Evolutionary conservation across 2,113 vertebrate genomes (phyloP).

Genomic region (Hiodon alosoides): DNA sequence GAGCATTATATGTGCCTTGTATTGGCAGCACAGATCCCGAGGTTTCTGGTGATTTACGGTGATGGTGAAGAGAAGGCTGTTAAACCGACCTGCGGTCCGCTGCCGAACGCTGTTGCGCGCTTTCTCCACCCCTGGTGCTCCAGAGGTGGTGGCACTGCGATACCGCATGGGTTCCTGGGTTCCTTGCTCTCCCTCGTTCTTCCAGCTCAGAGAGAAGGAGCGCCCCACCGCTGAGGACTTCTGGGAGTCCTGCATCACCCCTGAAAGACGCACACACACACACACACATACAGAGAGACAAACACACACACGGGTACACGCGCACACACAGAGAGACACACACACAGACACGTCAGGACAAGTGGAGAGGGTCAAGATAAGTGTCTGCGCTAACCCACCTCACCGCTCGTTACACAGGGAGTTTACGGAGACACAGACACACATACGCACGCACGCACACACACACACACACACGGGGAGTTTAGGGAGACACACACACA

Average conservation of each 20-base stretch:
- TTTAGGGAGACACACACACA: too few species aligned
- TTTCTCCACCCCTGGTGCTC: constrained; percentile 88
- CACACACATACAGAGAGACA: too few species aligned
- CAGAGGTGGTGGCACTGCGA: constrained; percentile 92
- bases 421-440: too few species aligned
- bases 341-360: background rate
- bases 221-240: constrained; percentile 77
- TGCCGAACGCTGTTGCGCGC: constrained; percentile 88
- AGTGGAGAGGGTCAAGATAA: too few species aligned
- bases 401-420: too few species aligned
- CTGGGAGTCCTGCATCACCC: constrained; percentile 74
- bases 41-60: too few species aligned
- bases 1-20: background rate
- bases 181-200: constrained; percentile 72
- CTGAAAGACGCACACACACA: constrained; percentile 47
- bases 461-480: too few species aligned
- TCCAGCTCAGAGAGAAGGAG: constrained; percentile 94
- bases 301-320: background rate
- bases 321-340: background rate
- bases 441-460: background rate
- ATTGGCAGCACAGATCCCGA: too few species aligned
- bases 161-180: constrained; percentile 89
- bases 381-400: too few species aligned
- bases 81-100: constrained; percentile 82
- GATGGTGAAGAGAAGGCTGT: background rate